Conservation (phyloP, 2,797 vertebrate genomes). For the Muraenolepis orangiensis region DNA sequence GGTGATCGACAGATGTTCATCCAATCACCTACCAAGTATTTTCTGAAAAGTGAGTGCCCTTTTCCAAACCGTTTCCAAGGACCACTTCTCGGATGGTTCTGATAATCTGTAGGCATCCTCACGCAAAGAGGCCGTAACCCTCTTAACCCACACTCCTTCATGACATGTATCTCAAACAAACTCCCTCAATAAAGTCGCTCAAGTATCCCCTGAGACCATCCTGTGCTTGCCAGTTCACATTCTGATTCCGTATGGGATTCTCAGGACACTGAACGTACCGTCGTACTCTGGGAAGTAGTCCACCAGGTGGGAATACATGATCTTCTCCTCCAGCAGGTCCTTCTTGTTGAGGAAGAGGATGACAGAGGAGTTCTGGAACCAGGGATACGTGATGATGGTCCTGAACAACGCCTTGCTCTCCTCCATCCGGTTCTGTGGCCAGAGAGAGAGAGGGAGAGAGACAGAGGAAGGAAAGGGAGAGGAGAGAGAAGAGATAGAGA, state of each 20-base stretch:
- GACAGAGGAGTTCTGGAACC: conserved; percentile 86
- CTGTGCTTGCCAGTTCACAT: no score
- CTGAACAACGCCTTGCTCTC: conserved; percentile 86
- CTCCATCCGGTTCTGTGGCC: conserved; percentile 84
- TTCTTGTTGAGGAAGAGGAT: conserved; percentile 88
- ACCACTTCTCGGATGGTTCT: no score
- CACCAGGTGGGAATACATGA: conserved; percentile 84
- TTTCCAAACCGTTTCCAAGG: no score
- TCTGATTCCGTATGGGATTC: neutral
- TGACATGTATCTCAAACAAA: no score
- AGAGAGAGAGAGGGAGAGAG: conserved; percentile 25
- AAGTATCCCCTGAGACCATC: no score
- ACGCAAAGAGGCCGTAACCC: no score
- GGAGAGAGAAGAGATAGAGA: neutral
- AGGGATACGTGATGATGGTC: conserved; percentile 86
- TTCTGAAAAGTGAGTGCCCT: no score
- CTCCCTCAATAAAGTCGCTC: neutral
- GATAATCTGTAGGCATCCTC: no score
- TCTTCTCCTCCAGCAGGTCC: conserved; percentile 85
- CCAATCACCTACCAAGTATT: no score
- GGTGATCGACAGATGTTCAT: no score
- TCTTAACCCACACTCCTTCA: no score
- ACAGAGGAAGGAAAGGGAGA: neutral
- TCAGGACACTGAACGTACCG: conserved; percentile 63
- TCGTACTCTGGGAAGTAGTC: conserved; percentile 87